A percentile compares a stretch with the other conserved stretches of the same genome.
These are phyloP conservation scores for Intellagama lesueurii DNA, from an alignment of 2,797 vertebrate species.

Conservation along the genomic window DNA sequence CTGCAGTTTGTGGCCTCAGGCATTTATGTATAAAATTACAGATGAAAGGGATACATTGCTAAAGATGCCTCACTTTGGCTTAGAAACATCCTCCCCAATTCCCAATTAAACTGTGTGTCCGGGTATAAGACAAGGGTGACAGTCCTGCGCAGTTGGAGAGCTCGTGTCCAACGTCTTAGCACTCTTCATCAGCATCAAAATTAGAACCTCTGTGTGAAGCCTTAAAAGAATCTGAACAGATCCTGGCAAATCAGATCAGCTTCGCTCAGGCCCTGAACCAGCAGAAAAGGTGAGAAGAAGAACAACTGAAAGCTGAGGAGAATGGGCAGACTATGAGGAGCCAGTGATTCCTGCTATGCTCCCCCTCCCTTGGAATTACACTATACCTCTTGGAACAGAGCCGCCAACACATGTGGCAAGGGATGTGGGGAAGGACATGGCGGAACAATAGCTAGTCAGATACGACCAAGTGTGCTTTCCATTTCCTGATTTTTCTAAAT, in stretches of 20 bases:
- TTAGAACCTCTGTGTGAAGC: constrained; percentile 25
- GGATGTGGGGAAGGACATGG: no score
- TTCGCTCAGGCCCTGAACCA: neutral
- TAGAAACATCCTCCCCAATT: constrained; percentile 52
- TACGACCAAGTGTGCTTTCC: no score
- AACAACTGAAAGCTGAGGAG: neutral
- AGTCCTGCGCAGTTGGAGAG: constrained; percentile 47
- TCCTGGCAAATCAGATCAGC: neutral
- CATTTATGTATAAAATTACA: constrained; percentile 18
- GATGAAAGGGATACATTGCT: constrained; percentile 13
- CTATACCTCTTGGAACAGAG: neutral
- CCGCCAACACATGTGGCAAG: no score
- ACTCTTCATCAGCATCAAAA: constrained; percentile 5
- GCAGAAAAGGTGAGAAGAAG: neutral
- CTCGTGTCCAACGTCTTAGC: constrained; percentile 37
- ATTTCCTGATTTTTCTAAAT: no score
- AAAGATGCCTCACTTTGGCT: constrained; percentile 26
- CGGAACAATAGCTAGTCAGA: no score
- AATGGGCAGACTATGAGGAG: neutral
- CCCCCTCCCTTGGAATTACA: neutral
- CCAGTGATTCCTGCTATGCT: neutral
- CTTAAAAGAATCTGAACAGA: neutral
- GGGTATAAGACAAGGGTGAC: constrained; percentile 51
- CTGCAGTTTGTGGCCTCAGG: constrained; percentile 16
- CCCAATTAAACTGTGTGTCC: constrained; percentile 47